phyloP scores from a whole-genome alignment of 2,113 vertebrate species.

The Pitta sordida region DNA sequence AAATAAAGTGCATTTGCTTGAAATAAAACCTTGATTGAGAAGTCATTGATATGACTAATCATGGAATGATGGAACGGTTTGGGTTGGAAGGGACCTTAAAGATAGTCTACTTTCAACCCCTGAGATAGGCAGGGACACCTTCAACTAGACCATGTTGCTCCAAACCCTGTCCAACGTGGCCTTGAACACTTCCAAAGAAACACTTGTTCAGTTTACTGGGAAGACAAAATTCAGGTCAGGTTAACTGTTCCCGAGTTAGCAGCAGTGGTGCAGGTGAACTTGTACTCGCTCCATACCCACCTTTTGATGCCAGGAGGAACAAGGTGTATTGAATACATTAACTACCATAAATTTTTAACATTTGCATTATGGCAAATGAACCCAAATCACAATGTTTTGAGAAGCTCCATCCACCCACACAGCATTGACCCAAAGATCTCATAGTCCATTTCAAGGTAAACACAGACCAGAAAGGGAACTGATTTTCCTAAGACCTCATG shows the following conservation, averaged over 20 bases:
- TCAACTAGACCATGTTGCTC: not conserved
- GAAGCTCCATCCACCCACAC: not conserved
- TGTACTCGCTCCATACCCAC: not conserved
- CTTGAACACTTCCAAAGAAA: not conserved
- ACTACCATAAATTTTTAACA: not conserved
- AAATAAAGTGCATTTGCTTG: not conserved
- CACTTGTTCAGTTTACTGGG: not conserved
- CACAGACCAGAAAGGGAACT: not conserved
- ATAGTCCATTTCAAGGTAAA: not conserved
- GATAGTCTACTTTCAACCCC: not conserved
- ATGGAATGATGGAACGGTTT: fast-evolving
- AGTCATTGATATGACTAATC: not conserved
- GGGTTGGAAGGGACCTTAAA: not conserved
- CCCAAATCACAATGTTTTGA: not conserved
- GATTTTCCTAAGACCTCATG: not conserved
- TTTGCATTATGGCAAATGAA: not conserved
- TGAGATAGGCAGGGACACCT: not conserved
- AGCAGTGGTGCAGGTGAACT: not conserved
- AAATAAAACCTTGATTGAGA: not conserved
- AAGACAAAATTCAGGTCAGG: not conserved
- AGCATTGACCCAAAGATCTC: not conserved
- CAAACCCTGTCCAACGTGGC: not conserved
- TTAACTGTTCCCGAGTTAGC: not conserved
- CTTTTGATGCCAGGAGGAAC: not conserved
- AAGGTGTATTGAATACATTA: not conserved